phyloP scores from a whole-genome alignment of 1,140 invertebrate species.

The Danaus melanippus region DNA sequence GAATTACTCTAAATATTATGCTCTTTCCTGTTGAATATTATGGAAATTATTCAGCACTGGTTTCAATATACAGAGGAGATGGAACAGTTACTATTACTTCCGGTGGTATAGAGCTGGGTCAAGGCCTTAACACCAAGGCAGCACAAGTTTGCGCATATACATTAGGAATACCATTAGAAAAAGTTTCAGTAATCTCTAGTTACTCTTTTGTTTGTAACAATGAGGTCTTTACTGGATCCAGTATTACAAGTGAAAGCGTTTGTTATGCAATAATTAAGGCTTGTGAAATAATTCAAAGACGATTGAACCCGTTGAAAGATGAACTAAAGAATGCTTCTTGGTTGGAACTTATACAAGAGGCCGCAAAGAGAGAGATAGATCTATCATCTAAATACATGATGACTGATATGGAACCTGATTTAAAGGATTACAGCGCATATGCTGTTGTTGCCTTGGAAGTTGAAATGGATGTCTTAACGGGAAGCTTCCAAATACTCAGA shows the following conservation, averaged over 20 bases:
- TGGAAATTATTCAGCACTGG: too few relatives aligned
- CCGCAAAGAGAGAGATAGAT: too few relatives aligned
- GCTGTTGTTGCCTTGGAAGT: too few relatives aligned
- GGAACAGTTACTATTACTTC: conserved; percentile 83
- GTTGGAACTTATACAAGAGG: too few relatives aligned
- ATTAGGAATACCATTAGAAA: conserved; percentile 79
- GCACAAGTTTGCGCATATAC: conserved; percentile 83
- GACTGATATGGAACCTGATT: conserved; percentile 51
- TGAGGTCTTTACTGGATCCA: conserved; percentile 78
- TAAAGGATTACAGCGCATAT: conserved; percentile 74
- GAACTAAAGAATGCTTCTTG: too few relatives aligned
- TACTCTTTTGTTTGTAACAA: conserved; percentile 78
- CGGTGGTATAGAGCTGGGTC: conserved; percentile 87
- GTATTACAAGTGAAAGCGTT: conserved; percentile 79
- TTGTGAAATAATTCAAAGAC: conserved; percentile 76
- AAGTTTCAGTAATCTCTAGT: conserved; percentile 78
- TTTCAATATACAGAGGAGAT: too few relatives aligned
- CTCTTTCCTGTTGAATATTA: too few relatives aligned
- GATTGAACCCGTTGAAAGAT: conserved; percentile 76
- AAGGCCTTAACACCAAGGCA: conserved; percentile 79
- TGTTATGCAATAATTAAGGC: conserved; percentile 78
- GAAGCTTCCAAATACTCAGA: conserved; percentile 76
- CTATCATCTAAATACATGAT: too few relatives aligned
- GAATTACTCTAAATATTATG: too few relatives aligned
- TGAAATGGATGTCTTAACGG: too few relatives aligned